Evolutionary conservation across 2,888 invertebrate species (phyloP).

Genomic region (Hypsopygia costalis): DNA sequence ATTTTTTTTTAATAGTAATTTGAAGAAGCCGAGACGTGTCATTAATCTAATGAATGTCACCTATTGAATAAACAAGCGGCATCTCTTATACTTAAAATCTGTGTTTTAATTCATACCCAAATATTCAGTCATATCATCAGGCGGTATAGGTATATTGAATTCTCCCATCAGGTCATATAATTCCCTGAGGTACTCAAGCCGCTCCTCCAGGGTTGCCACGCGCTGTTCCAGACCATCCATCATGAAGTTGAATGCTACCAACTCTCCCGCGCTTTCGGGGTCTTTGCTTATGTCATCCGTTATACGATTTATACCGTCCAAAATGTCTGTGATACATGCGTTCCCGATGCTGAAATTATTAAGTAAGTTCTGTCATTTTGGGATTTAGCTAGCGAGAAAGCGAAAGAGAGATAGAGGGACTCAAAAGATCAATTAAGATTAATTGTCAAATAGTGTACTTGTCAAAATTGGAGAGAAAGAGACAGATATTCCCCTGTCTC

Average conservation of each 20-base stretch:
- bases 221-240: slow-evolving; percentile 83
- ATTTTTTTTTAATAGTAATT: too few species aligned
- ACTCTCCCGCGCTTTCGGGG: slow-evolving; percentile 86
- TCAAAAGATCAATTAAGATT: too few species aligned
- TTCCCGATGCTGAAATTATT: slow-evolving; percentile 80
- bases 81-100: too few species aligned
- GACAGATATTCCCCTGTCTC: too few species aligned
- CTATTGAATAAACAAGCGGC: too few species aligned
- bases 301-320: slow-evolving; percentile 83
- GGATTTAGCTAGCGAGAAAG: too few species aligned
- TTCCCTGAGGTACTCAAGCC: slow-evolving; percentile 90
- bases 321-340: slow-evolving; percentile 78
- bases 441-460: too few species aligned
- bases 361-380: too few species aligned
- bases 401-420: too few species aligned
- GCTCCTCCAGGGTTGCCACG: slow-evolving; percentile 85
- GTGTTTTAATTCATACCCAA: slow-evolving; percentile 49
- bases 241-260: slow-evolving; percentile 86
- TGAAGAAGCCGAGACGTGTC: too few species aligned
- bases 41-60: too few species aligned
- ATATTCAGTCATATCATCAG: slow-evolving; percentile 85
- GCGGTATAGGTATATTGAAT: slow-evolving; percentile 85
- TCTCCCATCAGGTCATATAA: slow-evolving; percentile 92
- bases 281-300: slow-evolving; percentile 82
- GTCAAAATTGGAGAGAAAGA: too few species aligned